A percentile compares a stretch with the other conserved stretches of the same genome.
Conservation (phyloP, 1,140 invertebrate species). For the Littorina saxatilis region DNA sequence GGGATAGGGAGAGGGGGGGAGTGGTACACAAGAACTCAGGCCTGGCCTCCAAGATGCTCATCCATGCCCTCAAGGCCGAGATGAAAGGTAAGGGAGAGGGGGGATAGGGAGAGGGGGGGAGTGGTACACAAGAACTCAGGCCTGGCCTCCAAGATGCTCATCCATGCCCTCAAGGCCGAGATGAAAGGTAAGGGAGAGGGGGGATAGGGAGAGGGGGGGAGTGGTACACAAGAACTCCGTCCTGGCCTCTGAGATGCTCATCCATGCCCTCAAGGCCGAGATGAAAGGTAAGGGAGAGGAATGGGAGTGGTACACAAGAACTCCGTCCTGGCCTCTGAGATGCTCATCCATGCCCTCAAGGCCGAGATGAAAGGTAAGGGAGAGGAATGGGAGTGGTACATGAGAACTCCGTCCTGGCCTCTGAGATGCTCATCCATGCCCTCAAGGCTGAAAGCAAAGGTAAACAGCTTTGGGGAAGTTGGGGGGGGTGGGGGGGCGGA, state of each 20-base stretch:
- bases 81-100: neutral
- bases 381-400: neutral
- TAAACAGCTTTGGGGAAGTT: constrained; percentile 8
- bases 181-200: constrained; percentile 55
- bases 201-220: neutral
- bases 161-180: constrained; percentile 53
- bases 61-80: neutral
- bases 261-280: constrained; percentile 53
- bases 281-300: constrained; percentile 45
- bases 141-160: constrained; percentile 48
- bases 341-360: constrained; percentile 48
- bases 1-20: neutral
- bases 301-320: constrained; percentile 19
- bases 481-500: neutral
- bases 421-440: constrained; percentile 47
- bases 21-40: neutral
- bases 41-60: neutral
- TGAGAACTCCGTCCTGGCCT: constrained; percentile 44
- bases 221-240: constrained; percentile 31
- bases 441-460: constrained; percentile 56
- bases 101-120: neutral
- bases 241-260: constrained; percentile 48
- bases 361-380: constrained; percentile 54
- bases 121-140: constrained; percentile 37
- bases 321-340: constrained; percentile 45